These are phyloP conservation scores for Proteles cristata DNA, from an alignment of 2,113 vertebrate species.

Conservation along the genomic window DNA sequence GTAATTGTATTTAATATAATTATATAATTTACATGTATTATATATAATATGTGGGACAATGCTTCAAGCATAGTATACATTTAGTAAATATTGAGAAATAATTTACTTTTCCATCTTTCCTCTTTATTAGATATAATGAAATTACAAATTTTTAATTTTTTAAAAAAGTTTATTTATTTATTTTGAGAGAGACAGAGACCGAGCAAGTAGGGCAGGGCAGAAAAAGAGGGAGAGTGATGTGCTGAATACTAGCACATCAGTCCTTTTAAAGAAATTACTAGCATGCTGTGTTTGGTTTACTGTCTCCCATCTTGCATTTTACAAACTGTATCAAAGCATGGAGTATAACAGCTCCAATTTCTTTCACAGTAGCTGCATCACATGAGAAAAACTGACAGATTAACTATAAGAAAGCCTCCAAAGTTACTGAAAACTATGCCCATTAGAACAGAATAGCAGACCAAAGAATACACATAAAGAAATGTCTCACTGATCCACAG, in stretches of 20 bases:
- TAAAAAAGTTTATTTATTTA: too few species aligned
- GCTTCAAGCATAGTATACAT: not conserved
- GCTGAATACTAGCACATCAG: conserved; percentile 65
- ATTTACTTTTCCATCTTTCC: not conserved
- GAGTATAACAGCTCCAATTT: conserved; percentile 84
- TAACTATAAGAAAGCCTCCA: conserved; percentile 82
- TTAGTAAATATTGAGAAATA: not conserved
- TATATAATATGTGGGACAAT: not conserved
- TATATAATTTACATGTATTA: not conserved
- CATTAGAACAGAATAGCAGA: conserved; percentile 67
- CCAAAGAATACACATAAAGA: conserved; percentile 47
- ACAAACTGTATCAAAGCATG: conserved; percentile 84
- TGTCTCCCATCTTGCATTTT: conserved; percentile 83
- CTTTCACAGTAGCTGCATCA: conserved; percentile 81
- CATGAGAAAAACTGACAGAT: conserved; percentile 85
- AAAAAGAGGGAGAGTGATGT: too few species aligned
- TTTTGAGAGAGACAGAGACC: too few species aligned
- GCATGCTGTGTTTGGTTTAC: conserved; percentile 82
- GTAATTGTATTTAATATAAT: not conserved
- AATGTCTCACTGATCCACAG: conserved; percentile 58
- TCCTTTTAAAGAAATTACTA: conserved; percentile 83
- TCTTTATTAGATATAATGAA: not conserved
- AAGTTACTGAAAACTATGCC: conserved; percentile 77
- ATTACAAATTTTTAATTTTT: not conserved
- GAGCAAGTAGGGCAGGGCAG: too few species aligned